Evolutionary conservation across 2,888 invertebrate species (phyloP).

Genomic region (Tenthredo mesomela): DNA sequence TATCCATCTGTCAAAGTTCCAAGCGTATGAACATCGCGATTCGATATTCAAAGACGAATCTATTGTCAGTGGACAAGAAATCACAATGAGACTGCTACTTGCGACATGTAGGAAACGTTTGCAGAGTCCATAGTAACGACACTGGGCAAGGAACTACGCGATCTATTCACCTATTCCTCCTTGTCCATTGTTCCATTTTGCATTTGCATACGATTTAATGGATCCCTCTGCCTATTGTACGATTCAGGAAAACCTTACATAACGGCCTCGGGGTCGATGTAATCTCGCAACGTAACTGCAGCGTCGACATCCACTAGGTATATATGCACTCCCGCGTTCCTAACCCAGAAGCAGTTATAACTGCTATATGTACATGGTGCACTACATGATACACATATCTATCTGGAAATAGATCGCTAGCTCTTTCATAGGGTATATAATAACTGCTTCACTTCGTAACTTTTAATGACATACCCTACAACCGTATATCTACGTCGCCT

Average conservation of each 20-base stretch:
- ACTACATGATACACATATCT: neutral
- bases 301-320: neutral
- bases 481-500: neutral
- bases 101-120: constrained; percentile 65
- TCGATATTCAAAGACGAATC: constrained; percentile 5
- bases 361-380: neutral
- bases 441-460: constrained; percentile 21
- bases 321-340: constrained; percentile 19
- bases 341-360: constrained; percentile 20
- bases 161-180: constrained; percentile 48
- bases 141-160: constrained; percentile 43
- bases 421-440: neutral
- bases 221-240: constrained; percentile 67
- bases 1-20: neutral
- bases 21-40: neutral
- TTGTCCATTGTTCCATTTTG: constrained; percentile 65
- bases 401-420: constrained; percentile 15
- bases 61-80: constrained; percentile 21
- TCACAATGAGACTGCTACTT: constrained; percentile 49
- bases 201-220: constrained; percentile 71
- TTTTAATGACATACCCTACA: constrained; percentile 27
- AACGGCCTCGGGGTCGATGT: constrained; percentile 59
- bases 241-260: constrained; percentile 66
- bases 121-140: constrained; percentile 55
- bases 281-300: constrained; percentile 51